Evolutionary conservation across 2,797 vertebrate species (phyloP).

Genomic region (Sebastes oblongus): DNA sequence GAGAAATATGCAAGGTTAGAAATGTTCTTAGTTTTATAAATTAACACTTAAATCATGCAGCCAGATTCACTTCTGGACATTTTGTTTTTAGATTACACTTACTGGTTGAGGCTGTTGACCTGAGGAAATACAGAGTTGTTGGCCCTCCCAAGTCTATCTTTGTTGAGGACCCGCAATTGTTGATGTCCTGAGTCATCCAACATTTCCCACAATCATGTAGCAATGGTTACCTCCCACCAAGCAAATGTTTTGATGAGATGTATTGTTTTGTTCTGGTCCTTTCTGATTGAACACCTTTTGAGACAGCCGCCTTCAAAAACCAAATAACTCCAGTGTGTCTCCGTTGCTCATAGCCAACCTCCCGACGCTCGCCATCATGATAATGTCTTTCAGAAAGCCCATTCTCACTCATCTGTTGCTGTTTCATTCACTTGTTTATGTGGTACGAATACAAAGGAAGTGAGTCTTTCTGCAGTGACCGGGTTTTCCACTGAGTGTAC

Average conservation of each 20-base stretch:
- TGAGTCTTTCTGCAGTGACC: neutral
- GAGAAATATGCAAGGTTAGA: neutral
- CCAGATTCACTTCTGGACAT: neutral
- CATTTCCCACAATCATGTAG: neutral
- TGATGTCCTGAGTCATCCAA: neutral
- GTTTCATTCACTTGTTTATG: neutral
- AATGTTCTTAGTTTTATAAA: neutral
- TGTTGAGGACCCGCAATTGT: neutral
- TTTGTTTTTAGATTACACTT: neutral
- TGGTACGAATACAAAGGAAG: neutral
- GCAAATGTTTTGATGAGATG: constrained; percentile 10
- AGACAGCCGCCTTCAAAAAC: constrained; percentile 3
- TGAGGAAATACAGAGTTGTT: neutral
- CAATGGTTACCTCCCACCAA: neutral
- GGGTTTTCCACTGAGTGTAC: neutral
- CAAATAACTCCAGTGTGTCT: neutral
- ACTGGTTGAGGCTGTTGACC: neutral
- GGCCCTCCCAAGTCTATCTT: neutral
- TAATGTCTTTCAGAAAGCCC: neutral
- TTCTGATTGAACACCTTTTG: constrained; percentile 15
- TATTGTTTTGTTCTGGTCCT: constrained; percentile 13
- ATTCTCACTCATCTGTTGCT: constrained; percentile 7
- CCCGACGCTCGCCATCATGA: neutral
- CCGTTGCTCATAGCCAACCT: neutral
- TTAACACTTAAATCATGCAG: neutral